phyloP scores from a whole-genome alignment of 2,113 vertebrate genomes.

The Cathartes aura region DNA sequence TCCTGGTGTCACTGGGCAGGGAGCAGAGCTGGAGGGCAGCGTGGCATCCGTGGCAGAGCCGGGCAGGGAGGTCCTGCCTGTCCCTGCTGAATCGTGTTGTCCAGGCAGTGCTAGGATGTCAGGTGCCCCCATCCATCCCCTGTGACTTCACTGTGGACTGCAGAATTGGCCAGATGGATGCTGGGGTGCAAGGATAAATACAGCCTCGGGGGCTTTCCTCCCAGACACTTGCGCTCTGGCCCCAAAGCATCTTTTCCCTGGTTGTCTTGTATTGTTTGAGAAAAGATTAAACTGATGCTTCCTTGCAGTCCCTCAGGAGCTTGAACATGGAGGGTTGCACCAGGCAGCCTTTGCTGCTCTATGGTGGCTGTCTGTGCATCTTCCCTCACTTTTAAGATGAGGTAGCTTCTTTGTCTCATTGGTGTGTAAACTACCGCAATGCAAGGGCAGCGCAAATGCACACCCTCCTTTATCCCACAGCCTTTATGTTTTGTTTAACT shows the following conservation, averaged over 20 bases:
- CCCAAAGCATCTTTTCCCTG: neutral
- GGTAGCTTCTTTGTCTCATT: neutral
- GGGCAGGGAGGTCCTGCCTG: neutral
- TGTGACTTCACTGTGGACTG: accelerated
- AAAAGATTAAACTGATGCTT: neutral
- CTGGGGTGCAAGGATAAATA: neutral
- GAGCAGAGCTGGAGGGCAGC: neutral
- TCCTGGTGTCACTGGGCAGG: neutral
- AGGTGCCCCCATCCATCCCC: neutral
- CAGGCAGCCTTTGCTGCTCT: neutral
- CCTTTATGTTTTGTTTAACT: neutral
- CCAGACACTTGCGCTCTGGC: neutral
- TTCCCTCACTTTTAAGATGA: neutral
- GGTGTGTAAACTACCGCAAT: neutral
- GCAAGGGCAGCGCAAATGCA: neutral
- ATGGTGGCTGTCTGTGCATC: neutral
- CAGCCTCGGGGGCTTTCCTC: neutral
- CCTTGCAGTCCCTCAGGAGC: neutral
- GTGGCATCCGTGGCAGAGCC: accelerated
- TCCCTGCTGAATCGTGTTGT: neutral
- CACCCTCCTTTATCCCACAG: neutral
- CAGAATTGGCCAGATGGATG: neutral
- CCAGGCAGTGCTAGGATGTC: neutral
- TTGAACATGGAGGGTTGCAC: accelerated
- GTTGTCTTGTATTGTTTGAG: neutral